phyloP scores from a whole-genome alignment of 2,888 invertebrate genomes.

The Spisula solida region DNA sequence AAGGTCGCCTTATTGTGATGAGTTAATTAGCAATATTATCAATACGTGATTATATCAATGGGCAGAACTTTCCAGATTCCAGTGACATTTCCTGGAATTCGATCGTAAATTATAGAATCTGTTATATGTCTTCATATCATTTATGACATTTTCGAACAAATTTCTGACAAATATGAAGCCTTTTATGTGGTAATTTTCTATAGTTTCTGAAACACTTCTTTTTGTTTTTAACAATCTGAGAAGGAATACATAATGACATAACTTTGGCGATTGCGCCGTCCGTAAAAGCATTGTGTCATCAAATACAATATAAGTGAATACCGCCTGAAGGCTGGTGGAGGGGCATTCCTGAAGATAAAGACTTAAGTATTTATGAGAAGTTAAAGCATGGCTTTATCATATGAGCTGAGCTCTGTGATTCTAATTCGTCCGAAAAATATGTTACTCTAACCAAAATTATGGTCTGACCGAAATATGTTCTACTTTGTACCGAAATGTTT shows the following conservation, averaged over 20 bases:
- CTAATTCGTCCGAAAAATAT: too few relatives aligned
- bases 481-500: not conserved
- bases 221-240: not conserved
- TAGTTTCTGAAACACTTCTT: not conserved
- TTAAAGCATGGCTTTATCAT: too few relatives aligned
- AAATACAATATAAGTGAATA: not conserved
- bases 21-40: too few relatives aligned
- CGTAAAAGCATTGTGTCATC: not conserved
- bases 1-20: too few relatives aligned
- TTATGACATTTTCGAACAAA: slow-evolving; percentile 13
- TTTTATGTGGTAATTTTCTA: not conserved
- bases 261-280: not conserved
- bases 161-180: slow-evolving; percentile 13
- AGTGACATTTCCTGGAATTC: not conserved
- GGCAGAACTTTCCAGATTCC: not conserved
- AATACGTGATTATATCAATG: not conserved
- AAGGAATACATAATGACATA: not conserved
- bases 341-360: too few relatives aligned
- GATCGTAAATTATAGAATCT: not conserved
- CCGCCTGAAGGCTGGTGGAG: too few relatives aligned
- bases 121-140: not conserved
- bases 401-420: too few relatives aligned
- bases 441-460: too few relatives aligned
- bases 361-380: too few relatives aligned
- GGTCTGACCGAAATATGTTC: too few relatives aligned